phyloP scores from a whole-genome alignment of 37 sponge, comb jelly and placozoan species.

The Geodia barretti region DNA sequence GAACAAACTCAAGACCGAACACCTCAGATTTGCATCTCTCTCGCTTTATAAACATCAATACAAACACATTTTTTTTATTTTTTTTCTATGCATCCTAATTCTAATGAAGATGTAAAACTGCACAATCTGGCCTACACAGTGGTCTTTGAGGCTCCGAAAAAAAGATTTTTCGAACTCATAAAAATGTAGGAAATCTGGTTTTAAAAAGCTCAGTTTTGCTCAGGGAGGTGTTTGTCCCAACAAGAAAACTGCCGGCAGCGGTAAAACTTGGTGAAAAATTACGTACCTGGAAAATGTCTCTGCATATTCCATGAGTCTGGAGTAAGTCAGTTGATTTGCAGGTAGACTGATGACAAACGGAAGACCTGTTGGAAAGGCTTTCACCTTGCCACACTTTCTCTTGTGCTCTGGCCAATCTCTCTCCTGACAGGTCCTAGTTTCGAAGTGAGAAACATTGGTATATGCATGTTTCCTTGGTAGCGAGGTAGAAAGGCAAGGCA shows the following conservation, averaged over 20 bases:
- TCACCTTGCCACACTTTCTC: constrained; percentile 31
- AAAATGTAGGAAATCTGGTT: no score
- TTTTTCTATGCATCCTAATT: no score
- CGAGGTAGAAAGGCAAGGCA: no score
- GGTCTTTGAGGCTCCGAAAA: no score
- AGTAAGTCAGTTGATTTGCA: constrained; percentile 57
- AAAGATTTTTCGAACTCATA: no score
- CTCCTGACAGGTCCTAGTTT: constrained; percentile 54
- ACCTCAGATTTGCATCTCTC: no score
- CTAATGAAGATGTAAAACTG: no score
- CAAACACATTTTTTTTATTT: no score
- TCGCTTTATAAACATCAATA: no score
- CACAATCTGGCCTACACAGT: no score
- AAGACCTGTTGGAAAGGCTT: constrained; percentile 48
- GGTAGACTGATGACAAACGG: constrained; percentile 86
- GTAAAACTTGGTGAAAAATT: background rate
- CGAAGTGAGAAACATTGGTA: background rate
- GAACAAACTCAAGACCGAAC: no score
- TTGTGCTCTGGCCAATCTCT: constrained; percentile 64
- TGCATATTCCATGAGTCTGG: constrained; percentile 36
- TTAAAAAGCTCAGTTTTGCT: no score
- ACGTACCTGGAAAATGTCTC: constrained; percentile 68
- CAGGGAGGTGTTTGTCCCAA: background rate
- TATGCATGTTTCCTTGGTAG: background rate
- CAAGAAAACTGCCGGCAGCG: background rate